A percentile compares a stretch with the other conserved stretches of the same genome.
Conservation (phyloP, 1,140 invertebrate genomes). For the Mamestra configurata region DNA sequence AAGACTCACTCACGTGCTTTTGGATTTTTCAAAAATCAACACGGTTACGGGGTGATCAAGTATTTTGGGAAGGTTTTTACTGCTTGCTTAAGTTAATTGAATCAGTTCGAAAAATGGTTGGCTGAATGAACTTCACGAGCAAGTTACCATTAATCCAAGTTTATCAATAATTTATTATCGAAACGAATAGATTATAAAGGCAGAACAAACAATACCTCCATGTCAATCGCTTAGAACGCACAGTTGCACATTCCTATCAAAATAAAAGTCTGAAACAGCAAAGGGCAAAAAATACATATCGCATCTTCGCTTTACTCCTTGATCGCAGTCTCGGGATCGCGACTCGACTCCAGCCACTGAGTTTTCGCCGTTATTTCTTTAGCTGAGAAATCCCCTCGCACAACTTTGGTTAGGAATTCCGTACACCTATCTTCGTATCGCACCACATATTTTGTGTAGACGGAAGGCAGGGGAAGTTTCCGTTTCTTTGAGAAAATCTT, state of each 20-base stretch:
- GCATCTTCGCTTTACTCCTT: slow-evolving; percentile 50
- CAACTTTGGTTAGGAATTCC: slow-evolving; percentile 81
- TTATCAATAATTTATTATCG: too few species aligned
- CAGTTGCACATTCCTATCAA: slow-evolving; percentile 33
- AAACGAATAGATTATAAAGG: too few species aligned
- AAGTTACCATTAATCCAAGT: too few species aligned
- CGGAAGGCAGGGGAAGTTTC: slow-evolving; percentile 70
- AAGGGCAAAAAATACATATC: slow-evolving; percentile 49
- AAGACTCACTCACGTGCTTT: too few species aligned
- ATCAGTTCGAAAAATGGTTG: too few species aligned
- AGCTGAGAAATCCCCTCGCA: slow-evolving; percentile 73
- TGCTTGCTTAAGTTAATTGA: too few species aligned
- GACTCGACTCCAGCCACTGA: slow-evolving; percentile 64
- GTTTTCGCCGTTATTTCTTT: slow-evolving; percentile 81
- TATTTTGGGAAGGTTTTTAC: too few species aligned
- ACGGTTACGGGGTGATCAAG: too few species aligned
- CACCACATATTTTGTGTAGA: slow-evolving; percentile 76
- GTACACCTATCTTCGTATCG: slow-evolving; percentile 78
- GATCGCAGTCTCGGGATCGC: slow-evolving; percentile 55
- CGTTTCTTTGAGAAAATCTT: slow-evolving; percentile 66
- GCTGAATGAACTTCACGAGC: too few species aligned
- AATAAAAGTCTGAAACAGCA: slow-evolving; percentile 34
- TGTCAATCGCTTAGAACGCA: slow-evolving; percentile 36
- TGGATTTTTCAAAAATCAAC: too few species aligned
- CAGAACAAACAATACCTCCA: background rate